These are phyloP conservation scores for Siphamia tubifer DNA, from an alignment of 2,113 vertebrate species.

Conservation along the genomic window DNA sequence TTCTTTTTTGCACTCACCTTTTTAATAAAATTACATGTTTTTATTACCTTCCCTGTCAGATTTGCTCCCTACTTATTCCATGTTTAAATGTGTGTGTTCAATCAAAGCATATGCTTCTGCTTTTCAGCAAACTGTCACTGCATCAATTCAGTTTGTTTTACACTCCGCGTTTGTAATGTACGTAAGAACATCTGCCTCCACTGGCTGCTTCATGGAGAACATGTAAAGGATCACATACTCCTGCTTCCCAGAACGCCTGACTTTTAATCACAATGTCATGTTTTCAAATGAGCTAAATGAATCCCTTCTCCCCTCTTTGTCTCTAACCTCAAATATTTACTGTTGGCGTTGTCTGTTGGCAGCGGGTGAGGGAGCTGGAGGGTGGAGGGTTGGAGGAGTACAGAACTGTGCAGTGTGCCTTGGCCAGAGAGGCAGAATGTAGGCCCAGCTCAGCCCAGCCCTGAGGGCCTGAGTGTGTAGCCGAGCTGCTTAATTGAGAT, in stretches of 20 bases:
- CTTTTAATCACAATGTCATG: constrained; percentile 75
- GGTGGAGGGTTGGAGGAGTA: constrained; percentile 43
- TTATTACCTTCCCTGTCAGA: background rate
- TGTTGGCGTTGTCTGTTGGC: constrained; percentile 72
- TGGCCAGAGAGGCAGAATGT: constrained; percentile 58
- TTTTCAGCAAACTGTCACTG: background rate
- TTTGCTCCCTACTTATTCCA: background rate
- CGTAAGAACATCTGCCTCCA: constrained; percentile 4
- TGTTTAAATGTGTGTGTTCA: background rate
- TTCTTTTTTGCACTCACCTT: background rate
- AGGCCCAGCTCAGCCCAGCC: constrained; percentile 52
- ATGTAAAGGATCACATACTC: constrained; percentile 20
- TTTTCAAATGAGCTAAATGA: constrained; percentile 75
- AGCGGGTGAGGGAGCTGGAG: constrained; percentile 32
- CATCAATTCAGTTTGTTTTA: background rate
- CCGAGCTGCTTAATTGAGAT: constrained; percentile 79
- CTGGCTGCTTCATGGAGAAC: background rate
- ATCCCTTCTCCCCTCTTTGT: constrained; percentile 76
- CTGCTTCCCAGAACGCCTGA: constrained; percentile 30
- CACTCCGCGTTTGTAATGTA: constrained; percentile 11
- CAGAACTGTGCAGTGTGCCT: constrained; percentile 54
- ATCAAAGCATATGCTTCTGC: no score
- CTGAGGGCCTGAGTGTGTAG: constrained; percentile 53
- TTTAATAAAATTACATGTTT: background rate
- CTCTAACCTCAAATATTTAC: constrained; percentile 80